phyloP scores from a whole-genome alignment of 2,797 vertebrate genomes.

The Setipinna tenuifilis region DNA sequence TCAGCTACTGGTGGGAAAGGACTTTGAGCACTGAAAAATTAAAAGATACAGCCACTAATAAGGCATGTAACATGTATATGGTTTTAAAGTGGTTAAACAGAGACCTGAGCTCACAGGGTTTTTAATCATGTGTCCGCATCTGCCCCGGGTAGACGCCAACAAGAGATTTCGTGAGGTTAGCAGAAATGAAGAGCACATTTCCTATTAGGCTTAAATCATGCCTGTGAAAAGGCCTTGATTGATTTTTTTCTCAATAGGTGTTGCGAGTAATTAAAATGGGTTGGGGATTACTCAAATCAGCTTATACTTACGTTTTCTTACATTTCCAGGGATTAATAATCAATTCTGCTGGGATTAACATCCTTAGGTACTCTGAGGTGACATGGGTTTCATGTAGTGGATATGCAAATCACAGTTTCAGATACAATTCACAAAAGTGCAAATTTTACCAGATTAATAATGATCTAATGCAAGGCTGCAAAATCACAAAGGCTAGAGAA shows the following conservation, averaged over 20 bases:
- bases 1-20: background rate
- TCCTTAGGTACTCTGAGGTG: slow-evolving; percentile 26
- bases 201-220: slow-evolving; percentile 29
- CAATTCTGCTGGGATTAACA: slow-evolving; percentile 30
- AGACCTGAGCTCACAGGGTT: background rate
- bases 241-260: slow-evolving; percentile 38
- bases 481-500: no score
- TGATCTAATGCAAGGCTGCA: background rate
- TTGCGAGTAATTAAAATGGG: slow-evolving; percentile 58
- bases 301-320: slow-evolving; percentile 48
- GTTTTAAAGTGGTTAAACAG: background rate
- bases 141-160: background rate
- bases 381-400: background rate
- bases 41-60: background rate
- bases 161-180: background rate
- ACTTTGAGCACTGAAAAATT: background rate
- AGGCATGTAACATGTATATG: background rate
- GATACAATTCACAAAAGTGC: slow-evolving; percentile 9
- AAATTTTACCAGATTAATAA: background rate
- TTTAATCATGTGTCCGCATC: background rate
- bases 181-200: slow-evolving; percentile 12
- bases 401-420: slow-evolving; percentile 1
- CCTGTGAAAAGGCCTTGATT: slow-evolving; percentile 29
- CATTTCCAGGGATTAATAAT: slow-evolving; percentile 49
- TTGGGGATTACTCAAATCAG: slow-evolving; percentile 58